phyloP scores from a whole-genome alignment of 2,888 invertebrate genomes.

The Nysson spinosus region DNA sequence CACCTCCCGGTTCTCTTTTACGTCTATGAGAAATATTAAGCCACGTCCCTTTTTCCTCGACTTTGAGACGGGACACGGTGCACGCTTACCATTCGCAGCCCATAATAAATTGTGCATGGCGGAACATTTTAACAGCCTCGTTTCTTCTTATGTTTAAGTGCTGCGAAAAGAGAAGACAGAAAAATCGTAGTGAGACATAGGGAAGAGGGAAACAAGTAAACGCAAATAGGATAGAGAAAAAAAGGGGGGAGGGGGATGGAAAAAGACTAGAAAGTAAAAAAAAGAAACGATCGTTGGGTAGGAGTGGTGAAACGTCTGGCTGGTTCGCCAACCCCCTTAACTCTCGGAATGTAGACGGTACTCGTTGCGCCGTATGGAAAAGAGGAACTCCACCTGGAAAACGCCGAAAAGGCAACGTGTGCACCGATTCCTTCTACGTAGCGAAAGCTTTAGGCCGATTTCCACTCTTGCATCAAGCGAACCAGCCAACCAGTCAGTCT shows the following conservation, averaged over 20 bases:
- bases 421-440: constrained; percentile 58
- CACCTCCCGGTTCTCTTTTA: constrained; percentile 36
- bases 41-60: constrained; percentile 54
- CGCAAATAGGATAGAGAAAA: constrained; percentile 13
- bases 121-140: constrained; percentile 72
- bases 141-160: constrained; percentile 63
- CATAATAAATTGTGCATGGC: constrained; percentile 72
- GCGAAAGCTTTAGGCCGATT: constrained; percentile 55
- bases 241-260: constrained; percentile 1
- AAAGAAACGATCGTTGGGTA: constrained; percentile 1
- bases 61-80: constrained; percentile 58
- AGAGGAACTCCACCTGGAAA: constrained; percentile 47
- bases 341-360: constrained; percentile 50
- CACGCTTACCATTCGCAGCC: constrained; percentile 64
- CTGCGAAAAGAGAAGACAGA: constrained; percentile 46
- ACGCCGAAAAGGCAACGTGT: constrained; percentile 56
- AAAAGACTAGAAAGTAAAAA: constrained; percentile 22
- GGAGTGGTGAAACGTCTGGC: constrained; percentile 41
- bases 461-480: constrained; percentile 33
- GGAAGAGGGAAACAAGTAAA: constrained; percentile 35
- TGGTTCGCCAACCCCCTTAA: constrained; percentile 46
- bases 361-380: constrained; percentile 41
- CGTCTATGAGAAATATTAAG: constrained; percentile 55
- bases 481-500: constrained; percentile 43
- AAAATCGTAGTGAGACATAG: constrained; percentile 38